A percentile compares a stretch with the other conserved stretches of the same genome.
These are phyloP conservation scores for Rhinolophus ferrumequinum DNA, from an alignment of 2,113 vertebrate species.

Conservation along the genomic window DNA sequence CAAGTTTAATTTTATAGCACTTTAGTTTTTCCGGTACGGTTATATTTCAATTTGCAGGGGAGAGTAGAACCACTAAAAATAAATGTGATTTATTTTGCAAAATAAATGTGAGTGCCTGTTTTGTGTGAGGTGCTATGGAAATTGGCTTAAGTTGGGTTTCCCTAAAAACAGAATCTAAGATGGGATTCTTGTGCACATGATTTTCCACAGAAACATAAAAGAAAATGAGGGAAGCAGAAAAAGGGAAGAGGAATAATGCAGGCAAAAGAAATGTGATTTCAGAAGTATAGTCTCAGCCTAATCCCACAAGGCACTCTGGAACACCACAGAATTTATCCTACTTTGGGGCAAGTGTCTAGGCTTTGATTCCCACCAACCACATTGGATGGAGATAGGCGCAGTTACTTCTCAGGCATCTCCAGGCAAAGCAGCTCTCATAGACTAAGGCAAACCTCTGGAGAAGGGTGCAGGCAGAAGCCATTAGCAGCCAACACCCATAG, in stretches of 20 bases:
- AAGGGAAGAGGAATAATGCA: neutral
- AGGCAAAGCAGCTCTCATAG: neutral
- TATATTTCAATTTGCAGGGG: neutral
- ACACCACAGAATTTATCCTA: neutral
- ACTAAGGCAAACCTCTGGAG: neutral
- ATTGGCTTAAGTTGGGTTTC: neutral
- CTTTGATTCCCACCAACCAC: neutral
- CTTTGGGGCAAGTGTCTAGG: neutral
- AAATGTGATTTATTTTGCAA: neutral
- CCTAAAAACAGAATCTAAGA: neutral
- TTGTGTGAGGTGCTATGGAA: neutral
- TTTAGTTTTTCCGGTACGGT: neutral
- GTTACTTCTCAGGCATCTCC: neutral
- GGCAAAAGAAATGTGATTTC: neutral
- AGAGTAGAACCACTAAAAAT: conserved; percentile 15
- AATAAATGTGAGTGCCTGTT: conserved; percentile 2
- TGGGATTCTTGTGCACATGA: neutral
- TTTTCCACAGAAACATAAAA: neutral
- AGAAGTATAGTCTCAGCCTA: neutral
- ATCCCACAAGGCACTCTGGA: too few relatives aligned
- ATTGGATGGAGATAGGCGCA: fast-evolving
- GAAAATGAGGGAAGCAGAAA: neutral
- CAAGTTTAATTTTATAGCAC: neutral
- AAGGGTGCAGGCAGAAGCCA: neutral
- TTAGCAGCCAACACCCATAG: neutral